Conservation (phyloP, 2,888 invertebrate genomes). For the Chloroclystis v-ata region DNA sequence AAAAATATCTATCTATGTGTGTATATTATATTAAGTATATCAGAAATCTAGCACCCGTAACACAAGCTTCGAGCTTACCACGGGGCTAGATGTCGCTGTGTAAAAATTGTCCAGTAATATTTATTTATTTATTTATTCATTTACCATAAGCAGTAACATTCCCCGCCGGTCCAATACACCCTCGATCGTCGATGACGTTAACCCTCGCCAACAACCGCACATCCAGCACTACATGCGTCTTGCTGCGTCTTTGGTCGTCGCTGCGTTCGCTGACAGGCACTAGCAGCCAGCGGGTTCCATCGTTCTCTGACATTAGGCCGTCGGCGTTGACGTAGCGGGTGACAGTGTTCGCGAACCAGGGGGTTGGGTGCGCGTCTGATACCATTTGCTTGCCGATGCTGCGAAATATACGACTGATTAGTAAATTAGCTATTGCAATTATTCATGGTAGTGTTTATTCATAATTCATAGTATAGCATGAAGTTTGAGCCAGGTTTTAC, state of each 20-base stretch:
- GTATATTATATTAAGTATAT: too few relatives aligned
- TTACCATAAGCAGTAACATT: slow-evolving; percentile 64
- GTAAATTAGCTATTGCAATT: too few relatives aligned
- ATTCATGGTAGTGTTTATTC: too few relatives aligned
- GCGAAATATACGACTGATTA: slow-evolving; percentile 32
- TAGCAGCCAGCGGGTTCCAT: slow-evolving; percentile 41
- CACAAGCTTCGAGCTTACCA: too few relatives aligned
- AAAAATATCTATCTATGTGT: too few relatives aligned
- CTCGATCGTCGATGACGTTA: slow-evolving; percentile 56
- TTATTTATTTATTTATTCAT: slow-evolving; percentile 9
- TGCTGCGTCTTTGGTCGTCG: slow-evolving; percentile 23
- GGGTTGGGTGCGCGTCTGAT: slow-evolving; percentile 54
- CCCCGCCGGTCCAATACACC: slow-evolving; percentile 59
- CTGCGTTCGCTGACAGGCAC: slow-evolving; percentile 47
- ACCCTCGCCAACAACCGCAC: slow-evolving; percentile 59
- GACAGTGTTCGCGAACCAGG: slow-evolving; percentile 59
- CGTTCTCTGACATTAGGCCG: slow-evolving; percentile 48
- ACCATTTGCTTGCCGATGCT: slow-evolving; percentile 68
- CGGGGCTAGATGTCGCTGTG: too few relatives aligned
- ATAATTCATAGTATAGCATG: too few relatives aligned
- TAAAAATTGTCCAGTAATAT: too few relatives aligned
- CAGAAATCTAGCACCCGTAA: too few relatives aligned
- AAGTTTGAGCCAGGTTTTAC: too few relatives aligned
- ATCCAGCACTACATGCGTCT: slow-evolving; percentile 37
- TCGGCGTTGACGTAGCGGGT: slow-evolving; percentile 41